Base-by-base conservation (phyloP, 1,140 invertebrate species). In the Drosophila athabasca region DNA sequence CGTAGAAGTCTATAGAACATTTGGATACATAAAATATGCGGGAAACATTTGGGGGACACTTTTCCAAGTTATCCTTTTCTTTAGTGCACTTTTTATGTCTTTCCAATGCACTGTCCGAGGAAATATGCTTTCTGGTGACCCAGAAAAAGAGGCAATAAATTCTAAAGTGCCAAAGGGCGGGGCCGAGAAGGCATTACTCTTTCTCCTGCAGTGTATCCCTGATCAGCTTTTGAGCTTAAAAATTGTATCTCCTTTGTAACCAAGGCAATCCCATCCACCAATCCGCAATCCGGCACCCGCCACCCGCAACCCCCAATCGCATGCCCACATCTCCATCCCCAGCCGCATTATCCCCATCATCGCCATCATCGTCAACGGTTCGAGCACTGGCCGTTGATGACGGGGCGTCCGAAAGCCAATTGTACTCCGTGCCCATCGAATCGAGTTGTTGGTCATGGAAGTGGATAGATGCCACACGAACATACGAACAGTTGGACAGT, bases 101-200 rank as follows among this genome's bases (percentile, higher is more conserved):
- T 17, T 17, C 61, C 45, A 53, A 66, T 49, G 65, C 62, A 7
- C 62, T 69, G 52, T 50, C 51, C 26, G n/a, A 3, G 17, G 50
- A 68, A 64, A 69, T 67, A 51, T 66, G 62, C 26, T n/a, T 9
- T 15, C 58, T 31, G 80, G 79, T 69, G 75, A 85, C 67, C 67
- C 73, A 57, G 62, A 60, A 80, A 35, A 72, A 76, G 78, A 60
- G 72, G 72, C 77, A 71, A 84, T 84, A 81, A 84, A 84, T 87
- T 74, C 62, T 61, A 62, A 53, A 17, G 3, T 43, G 29, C 26
- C n/a, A 15, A 9, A 11, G 24, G 22, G 7, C 2, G 60, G 60
- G 4, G 5, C 9, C 4, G 7, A 6, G 48, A 9, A 48, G 0
- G 17, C 5, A 53, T 35, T 17, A 53, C 13, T 29, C 19, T 19